Percentiles rank a stretch among this genome's conserved stretches.
Evolutionary conservation across 37 sponge, comb jelly and placozoan genomes (phyloP).

Genomic region (Agelas oroides): DNA sequence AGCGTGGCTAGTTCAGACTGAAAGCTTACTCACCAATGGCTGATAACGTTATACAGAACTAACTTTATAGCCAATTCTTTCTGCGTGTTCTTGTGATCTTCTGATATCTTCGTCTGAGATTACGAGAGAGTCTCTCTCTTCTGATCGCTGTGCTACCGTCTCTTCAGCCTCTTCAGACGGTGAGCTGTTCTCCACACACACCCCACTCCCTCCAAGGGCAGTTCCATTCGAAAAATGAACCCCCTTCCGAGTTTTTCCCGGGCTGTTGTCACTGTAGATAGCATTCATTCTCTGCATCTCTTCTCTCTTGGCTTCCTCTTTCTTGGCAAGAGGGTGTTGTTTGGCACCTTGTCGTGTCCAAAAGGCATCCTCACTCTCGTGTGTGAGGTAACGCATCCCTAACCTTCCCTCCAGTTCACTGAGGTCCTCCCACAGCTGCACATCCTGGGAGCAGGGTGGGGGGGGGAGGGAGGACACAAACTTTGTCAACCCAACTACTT

Average conservation of each 20-base stretch:
- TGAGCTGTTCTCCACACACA: neutral
- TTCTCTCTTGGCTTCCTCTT: constrained; percentile 28
- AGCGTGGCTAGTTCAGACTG: no score
- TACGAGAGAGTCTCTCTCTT: neutral
- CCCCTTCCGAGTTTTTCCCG: neutral
- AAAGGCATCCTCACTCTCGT: constrained; percentile 82
- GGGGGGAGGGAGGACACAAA: neutral
- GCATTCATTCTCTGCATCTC: constrained; percentile 12
- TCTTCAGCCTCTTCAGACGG: no score
- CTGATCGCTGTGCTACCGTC: neutral
- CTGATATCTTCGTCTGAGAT: constrained; percentile 49
- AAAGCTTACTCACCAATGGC: no score
- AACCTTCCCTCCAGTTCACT: constrained; percentile 72
- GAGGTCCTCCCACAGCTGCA: constrained; percentile 78
- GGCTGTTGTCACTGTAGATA: neutral
- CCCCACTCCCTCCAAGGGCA: neutral
- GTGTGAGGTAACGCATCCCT: constrained; percentile 82
- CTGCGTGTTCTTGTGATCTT: constrained; percentile 44
- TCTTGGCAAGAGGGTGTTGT: constrained; percentile 55
- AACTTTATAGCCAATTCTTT: constrained; percentile 70
- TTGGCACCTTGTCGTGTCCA: constrained; percentile 69
- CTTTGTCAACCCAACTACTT: neutral
- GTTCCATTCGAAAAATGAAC: no score
- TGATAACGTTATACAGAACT: constrained; percentile 70
- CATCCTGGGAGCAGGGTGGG: constrained; percentile 38